These are phyloP conservation scores for Solea senegalensis DNA, from an alignment of 2,113 vertebrate genomes.

Conservation along the genomic window DNA sequence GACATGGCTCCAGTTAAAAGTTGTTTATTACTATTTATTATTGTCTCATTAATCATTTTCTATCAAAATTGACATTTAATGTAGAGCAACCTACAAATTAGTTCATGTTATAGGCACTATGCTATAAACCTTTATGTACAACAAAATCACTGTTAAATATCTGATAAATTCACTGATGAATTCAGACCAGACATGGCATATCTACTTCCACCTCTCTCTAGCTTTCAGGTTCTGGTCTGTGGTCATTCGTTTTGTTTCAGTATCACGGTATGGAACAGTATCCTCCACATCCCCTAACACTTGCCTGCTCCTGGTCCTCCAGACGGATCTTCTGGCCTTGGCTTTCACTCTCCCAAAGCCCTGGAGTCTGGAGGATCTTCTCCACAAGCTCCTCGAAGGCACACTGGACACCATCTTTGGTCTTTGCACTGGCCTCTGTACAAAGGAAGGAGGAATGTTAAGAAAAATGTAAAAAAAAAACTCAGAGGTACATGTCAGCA, in stretches of 20 bases:
- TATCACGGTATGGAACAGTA: constrained; percentile 92
- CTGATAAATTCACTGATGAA: background rate
- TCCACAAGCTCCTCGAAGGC: constrained; percentile 98
- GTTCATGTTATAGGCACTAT: constrained; percentile 46
- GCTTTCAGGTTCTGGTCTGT: constrained; percentile 40
- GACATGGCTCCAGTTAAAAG: too few species aligned
- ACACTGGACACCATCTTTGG: constrained; percentile 94
- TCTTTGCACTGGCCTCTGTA: constrained; percentile 96
- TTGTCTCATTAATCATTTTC: constrained; percentile 4
- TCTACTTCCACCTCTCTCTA: constrained; percentile 15
- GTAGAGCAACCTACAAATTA: constrained; percentile 50
- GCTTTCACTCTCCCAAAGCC: constrained; percentile 93
- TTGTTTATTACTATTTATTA: too few species aligned
- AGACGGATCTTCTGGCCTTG: constrained; percentile 88
- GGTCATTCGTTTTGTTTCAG: constrained; percentile 16
- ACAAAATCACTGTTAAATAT: constrained; percentile 21
- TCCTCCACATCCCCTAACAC: constrained; percentile 84
- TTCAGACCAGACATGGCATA: constrained; percentile 22
- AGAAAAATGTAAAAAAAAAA: too few species aligned
- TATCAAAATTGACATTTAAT: constrained; percentile 38
- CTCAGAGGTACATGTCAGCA: background rate
- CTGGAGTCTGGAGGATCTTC: constrained; percentile 97
- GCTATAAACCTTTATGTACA: constrained; percentile 53
- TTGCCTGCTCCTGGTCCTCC: constrained; percentile 79
- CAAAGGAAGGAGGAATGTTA: constrained; percentile 12